Percentiles rank a stretch among this genome's conserved stretches.
Evolutionary conservation across 2,888 invertebrate genomes (phyloP).

Genomic region (Tanypteryx hageni): DNA sequence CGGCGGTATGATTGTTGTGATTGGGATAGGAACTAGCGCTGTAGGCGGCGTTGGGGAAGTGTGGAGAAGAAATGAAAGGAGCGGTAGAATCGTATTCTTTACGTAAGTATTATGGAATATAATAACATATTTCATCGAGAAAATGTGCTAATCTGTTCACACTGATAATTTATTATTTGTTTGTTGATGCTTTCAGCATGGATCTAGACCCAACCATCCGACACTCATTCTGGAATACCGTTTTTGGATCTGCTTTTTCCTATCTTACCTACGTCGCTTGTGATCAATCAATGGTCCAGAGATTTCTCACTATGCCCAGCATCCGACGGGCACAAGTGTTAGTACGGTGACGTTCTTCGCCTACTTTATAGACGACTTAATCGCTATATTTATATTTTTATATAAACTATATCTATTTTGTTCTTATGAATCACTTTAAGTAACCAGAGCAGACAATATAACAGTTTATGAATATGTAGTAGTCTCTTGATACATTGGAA

Average conservation of each 20-base stretch:
- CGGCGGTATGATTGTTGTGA: constrained; percentile 73
- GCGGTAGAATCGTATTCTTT: constrained; percentile 73
- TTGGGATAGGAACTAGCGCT: constrained; percentile 73
- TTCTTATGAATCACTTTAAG: too few species aligned
- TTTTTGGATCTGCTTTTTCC: not conserved
- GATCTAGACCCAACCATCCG: constrained; percentile 30
- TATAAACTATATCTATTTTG: too few species aligned
- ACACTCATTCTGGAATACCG: constrained; percentile 46
- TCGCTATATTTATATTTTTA: too few species aligned
- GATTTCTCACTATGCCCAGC: constrained; percentile 39
- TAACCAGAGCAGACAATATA: too few species aligned
- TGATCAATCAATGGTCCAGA: constrained; percentile 53
- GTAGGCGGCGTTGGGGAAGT: constrained; percentile 75
- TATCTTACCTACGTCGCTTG: not conserved
- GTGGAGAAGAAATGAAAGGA: constrained; percentile 72
- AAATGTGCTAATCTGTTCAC: not conserved
- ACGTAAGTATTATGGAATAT: constrained; percentile 71
- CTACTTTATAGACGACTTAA: too few species aligned
- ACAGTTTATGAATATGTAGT: too few species aligned
- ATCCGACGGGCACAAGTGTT: constrained; percentile 66
- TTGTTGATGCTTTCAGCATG: constrained; percentile 11
- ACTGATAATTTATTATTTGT: not conserved
- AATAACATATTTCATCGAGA: too few species aligned
- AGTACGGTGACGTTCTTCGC: constrained; percentile 61
- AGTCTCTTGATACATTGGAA: too few species aligned